A percentile compares a stretch with the other conserved stretches of the same genome.
phyloP scores from a whole-genome alignment of 2,113 vertebrate genomes.

The Lasiurus borealis region DNA sequence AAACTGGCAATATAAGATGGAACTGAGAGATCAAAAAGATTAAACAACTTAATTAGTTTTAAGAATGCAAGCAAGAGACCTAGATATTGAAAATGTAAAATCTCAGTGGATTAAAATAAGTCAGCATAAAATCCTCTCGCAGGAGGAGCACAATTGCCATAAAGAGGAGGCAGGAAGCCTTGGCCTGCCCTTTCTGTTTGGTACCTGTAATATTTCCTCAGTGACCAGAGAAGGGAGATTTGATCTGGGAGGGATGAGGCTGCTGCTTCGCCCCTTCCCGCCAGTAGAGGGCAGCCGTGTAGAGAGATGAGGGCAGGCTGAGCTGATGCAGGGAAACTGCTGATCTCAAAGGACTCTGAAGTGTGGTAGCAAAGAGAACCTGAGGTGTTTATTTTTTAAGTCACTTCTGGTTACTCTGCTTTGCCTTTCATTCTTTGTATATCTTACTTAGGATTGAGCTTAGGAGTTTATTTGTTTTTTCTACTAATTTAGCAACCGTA shows the following conservation, averaged over 20 bases:
- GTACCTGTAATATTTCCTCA: background rate
- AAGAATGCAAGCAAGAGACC: background rate
- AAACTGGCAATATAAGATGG: background rate
- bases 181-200: background rate
- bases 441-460: background rate
- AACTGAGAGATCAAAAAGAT: conserved; percentile 13
- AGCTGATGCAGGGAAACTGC: fast-evolving
- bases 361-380: background rate
- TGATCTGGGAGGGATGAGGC: background rate
- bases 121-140: background rate
- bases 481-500: background rate
- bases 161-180: background rate
- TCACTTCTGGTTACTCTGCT: background rate
- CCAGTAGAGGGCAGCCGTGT: conserved; percentile 16
- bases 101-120: background rate
- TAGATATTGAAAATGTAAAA: conserved; percentile 1
- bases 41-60: background rate
- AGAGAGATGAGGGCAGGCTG: background rate
- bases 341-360: background rate
- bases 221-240: background rate
- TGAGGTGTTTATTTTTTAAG: background rate
- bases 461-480: background rate
- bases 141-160: background rate
- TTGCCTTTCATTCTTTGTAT: background rate
- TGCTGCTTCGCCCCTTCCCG: fast-evolving